Percentiles rank a stretch among this genome's conserved stretches.
Conservation (phyloP, 1,140 invertebrate species). For the Dreissena polymorpha region DNA sequence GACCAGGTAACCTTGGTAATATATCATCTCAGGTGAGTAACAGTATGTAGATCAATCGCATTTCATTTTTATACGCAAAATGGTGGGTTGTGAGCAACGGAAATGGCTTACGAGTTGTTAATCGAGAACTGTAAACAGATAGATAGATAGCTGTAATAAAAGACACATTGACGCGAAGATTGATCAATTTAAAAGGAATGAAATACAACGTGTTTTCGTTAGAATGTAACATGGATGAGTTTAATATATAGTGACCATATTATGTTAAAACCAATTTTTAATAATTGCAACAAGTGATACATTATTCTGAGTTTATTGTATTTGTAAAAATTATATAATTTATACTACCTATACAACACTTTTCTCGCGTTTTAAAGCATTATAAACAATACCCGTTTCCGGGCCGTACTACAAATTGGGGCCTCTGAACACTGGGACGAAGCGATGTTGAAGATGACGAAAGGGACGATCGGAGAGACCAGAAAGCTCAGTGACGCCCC, state of each 20-base stretch:
- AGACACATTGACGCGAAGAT: neutral
- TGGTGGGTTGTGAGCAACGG: neutral
- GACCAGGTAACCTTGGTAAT: neutral
- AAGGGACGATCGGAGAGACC: too few species aligned
- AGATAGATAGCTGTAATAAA: neutral
- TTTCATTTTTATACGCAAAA: neutral
- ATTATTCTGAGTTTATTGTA: too few species aligned
- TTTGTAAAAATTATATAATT: too few species aligned
- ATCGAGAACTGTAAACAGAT: neutral
- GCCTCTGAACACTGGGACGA: constrained; percentile 31
- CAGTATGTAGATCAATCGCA: neutral
- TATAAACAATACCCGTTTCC: neutral
- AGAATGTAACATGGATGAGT: too few species aligned
- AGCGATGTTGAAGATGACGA: constrained; percentile 31
- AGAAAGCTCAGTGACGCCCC: constrained; percentile 10
- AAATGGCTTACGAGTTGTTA: neutral
- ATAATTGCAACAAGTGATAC: too few species aligned
- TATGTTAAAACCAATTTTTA: too few species aligned
- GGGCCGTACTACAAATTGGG: constrained; percentile 41
- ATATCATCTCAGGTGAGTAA: neutral
- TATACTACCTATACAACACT: too few species aligned
- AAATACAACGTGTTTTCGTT: too few species aligned
- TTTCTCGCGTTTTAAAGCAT: too few species aligned
- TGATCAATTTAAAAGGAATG: too few species aligned
- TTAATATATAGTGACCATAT: too few species aligned